Conservation (phyloP, 2,113 vertebrate species). For the Ceratotherium simum region DNA sequence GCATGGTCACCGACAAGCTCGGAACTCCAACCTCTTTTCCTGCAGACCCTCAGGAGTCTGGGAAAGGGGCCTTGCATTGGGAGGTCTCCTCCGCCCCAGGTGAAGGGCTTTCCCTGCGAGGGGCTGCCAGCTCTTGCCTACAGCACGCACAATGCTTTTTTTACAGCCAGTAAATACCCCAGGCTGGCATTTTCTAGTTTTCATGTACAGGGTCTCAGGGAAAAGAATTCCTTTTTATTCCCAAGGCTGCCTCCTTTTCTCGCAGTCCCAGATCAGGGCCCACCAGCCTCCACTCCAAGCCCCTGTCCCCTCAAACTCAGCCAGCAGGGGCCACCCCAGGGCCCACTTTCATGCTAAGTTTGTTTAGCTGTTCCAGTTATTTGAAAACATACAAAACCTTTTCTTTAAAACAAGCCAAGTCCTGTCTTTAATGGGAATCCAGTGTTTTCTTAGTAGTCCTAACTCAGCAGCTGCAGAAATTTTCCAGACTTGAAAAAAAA, state of each 20-base stretch:
- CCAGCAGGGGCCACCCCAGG: background rate
- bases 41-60: background rate
- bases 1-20: background rate
- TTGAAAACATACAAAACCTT: conserved; percentile 29
- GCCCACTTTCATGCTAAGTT: background rate
- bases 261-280: background rate
- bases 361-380: background rate
- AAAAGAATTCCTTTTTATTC: background rate
- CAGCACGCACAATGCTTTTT: too few relatives aligned
- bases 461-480: background rate
- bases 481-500: conserved; percentile 8
- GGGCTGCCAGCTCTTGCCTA: background rate
- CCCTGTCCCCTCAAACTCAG: background rate
- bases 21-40: background rate
- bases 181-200: background rate
- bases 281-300: background rate
- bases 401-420: background rate
- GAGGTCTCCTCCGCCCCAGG: background rate
- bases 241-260: background rate
- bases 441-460: background rate
- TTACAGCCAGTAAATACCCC: background rate
- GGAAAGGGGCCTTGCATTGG: background rate
- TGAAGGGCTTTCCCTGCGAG: background rate
- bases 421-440: background rate
- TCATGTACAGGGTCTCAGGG: background rate